Evolutionary conservation across 2,113 vertebrate species (phyloP), one percentile per base, ranked within the genome.

Genomic region (Monarcha castaneiventris): DNA sequence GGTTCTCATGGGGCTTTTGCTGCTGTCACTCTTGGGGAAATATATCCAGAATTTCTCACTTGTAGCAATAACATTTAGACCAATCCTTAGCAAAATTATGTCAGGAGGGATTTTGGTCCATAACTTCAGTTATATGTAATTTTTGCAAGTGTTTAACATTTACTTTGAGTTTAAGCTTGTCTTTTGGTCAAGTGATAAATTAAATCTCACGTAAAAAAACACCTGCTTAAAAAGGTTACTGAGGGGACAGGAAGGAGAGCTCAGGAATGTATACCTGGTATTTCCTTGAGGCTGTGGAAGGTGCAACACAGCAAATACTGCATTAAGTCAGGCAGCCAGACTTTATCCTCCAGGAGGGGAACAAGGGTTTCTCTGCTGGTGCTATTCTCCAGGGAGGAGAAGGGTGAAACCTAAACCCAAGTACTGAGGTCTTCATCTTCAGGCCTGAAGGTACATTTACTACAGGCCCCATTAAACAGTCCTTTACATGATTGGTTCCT

Each of bases 131-230:
- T 80, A 48, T 23, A 64, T 1, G 0, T 58, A 27, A 33, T 52
- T 94, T 89, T 66, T 69, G 15, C 33, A 68, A 91, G 22, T 21
- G 19, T 79, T 94, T 91, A 96, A 86, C 15, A 62, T 93, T 93
- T 87, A 88, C 68, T 94, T 94, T 74, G 55, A 88, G 85, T 71
- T 91, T 77, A 88, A 90, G 10, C 19, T 67, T 78, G 16, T 39
- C 55, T 86, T 93, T 51, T 67, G 46, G 21, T 69, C 23, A 88
- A 95, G 89, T 29, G 21, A 35, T 77, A 94, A 77, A 81, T 81
- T 52, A 93, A 93, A 86, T 86, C 86, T n/a, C 69, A 83, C 1
- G 0, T 37, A 32, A 35, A 88, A 44, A 84, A 29, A 12, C 61
- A 77, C 43, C 30, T 62, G 39, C 26, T 2, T 62, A 33, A 14